phyloP scores from a whole-genome alignment of 2,113 vertebrate species.

The Vidua chalybeata region DNA sequence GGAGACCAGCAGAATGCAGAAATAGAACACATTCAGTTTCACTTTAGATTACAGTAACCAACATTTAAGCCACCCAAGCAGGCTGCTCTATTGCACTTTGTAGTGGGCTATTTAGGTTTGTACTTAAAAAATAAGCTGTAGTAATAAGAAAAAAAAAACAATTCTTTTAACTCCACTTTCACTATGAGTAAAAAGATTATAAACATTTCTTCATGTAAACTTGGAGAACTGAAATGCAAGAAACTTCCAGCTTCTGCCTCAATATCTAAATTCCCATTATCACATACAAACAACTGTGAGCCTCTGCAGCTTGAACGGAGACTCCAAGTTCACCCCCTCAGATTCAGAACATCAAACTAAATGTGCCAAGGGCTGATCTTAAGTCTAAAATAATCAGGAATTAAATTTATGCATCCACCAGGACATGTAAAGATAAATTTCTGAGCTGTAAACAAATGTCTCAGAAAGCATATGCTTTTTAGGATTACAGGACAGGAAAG shows the following conservation, averaged over 20 bases:
- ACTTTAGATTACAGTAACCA: not conserved
- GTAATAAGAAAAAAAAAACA: not conserved
- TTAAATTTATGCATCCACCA: not conserved
- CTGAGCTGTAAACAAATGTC: not conserved
- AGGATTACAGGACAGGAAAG: not conserved
- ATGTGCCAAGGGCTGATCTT: fast-evolving
- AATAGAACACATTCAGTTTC: not conserved
- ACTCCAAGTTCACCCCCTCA: not conserved
- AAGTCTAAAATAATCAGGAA: not conserved
- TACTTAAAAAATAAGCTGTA: not conserved
- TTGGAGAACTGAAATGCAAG: not conserved
- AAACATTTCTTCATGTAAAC: not conserved
- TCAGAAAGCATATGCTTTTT: fast-evolving
- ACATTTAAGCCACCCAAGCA: not conserved
- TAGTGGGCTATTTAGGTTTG: not conserved
- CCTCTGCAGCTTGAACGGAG: not conserved
- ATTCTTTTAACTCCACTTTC: not conserved
- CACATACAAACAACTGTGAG: not conserved
- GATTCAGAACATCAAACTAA: not conserved
- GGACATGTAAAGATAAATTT: not conserved
- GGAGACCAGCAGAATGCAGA: not conserved
- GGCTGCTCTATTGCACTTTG: not conserved
- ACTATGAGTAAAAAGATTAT: not conserved
- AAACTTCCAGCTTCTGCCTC: not conserved
- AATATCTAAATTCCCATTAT: not conserved